Percentiles rank a stretch among this genome's conserved stretches.
phyloP scores from a whole-genome alignment of 2,888 invertebrate genomes.

The Aethes cnicana region DNA sequence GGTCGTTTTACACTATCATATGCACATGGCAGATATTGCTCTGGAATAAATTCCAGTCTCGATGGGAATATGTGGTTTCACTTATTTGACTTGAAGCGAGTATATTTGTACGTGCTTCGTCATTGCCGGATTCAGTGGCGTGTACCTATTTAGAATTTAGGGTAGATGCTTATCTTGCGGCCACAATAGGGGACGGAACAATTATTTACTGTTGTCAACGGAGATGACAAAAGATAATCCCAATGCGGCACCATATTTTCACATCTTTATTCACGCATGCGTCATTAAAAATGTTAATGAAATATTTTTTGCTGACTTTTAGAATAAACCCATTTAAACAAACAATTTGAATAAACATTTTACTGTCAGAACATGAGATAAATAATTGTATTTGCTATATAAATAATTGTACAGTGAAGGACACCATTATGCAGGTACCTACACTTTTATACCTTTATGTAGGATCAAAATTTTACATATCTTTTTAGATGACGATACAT shows the following conservation, averaged over 20 bases:
- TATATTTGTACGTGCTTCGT: constrained; percentile 23
- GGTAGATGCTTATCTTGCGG: constrained; percentile 27
- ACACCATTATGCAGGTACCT: too few species aligned
- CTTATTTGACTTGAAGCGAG: constrained; percentile 18
- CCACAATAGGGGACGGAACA: constrained; percentile 22
- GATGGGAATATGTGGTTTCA: constrained; percentile 20
- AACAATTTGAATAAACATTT: background rate
- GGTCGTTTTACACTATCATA: constrained; percentile 29
- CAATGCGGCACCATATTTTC: background rate
- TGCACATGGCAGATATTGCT: constrained; percentile 26
- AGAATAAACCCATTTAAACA: background rate
- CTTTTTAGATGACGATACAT: too few species aligned
- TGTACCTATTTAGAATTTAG: constrained; percentile 9
- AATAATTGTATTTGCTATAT: too few species aligned
- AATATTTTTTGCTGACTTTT: too few species aligned
- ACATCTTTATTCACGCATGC: background rate
- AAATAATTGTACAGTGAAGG: too few species aligned
- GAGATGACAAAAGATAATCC: constrained; percentile 22
- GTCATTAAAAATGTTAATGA: background rate
- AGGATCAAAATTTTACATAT: too few species aligned
- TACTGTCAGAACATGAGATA: too few species aligned
- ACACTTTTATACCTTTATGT: too few species aligned
- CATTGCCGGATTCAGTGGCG: constrained; percentile 11
- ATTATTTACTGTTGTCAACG: constrained; percentile 27
- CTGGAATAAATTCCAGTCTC: constrained; percentile 20